phyloP scores from a whole-genome alignment of 2,113 vertebrate species.

The Hirundichthys speculiger region DNA sequence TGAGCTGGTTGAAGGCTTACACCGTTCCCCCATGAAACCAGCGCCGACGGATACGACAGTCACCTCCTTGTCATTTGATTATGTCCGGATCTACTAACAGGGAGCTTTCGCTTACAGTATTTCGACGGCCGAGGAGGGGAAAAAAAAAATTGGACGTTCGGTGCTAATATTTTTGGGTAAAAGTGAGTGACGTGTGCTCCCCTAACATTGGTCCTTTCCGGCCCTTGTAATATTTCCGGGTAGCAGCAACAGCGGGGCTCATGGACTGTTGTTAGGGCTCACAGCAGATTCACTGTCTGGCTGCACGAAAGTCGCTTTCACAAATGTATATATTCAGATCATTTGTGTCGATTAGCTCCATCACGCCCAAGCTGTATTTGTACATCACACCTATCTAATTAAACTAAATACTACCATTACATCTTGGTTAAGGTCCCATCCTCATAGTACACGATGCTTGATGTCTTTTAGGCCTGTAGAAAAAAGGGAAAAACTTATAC shows the following conservation, averaged over 20 bases:
- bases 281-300: conserved; percentile 11
- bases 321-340: neutral
- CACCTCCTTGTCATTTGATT: conserved; percentile 38
- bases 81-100: conserved; percentile 1
- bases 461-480: too few relatives aligned
- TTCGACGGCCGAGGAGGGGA: conserved; percentile 56
- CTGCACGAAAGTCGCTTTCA: neutral
- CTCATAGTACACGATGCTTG: too few relatives aligned
- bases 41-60: conserved; percentile 40
- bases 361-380: too few relatives aligned
- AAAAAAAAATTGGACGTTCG: conserved; percentile 69
- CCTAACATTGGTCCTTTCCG: conserved; percentile 82
- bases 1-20: conserved; percentile 60
- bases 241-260: conserved; percentile 64
- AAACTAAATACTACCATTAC: too few relatives aligned
- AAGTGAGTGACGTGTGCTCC: conserved; percentile 84
- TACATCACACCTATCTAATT: too few relatives aligned
- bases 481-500: too few relatives aligned
- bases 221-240: conserved; percentile 81
- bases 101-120: conserved; percentile 38
- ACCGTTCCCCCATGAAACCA: conserved; percentile 46
- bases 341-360: neutral
- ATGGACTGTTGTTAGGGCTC: conserved; percentile 31
- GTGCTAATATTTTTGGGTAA: conserved; percentile 75
- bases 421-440: too few relatives aligned